These are phyloP conservation scores for Napeogenes sylphis DNA, from an alignment of 2,888 invertebrate species.

Conservation along the genomic window DNA sequence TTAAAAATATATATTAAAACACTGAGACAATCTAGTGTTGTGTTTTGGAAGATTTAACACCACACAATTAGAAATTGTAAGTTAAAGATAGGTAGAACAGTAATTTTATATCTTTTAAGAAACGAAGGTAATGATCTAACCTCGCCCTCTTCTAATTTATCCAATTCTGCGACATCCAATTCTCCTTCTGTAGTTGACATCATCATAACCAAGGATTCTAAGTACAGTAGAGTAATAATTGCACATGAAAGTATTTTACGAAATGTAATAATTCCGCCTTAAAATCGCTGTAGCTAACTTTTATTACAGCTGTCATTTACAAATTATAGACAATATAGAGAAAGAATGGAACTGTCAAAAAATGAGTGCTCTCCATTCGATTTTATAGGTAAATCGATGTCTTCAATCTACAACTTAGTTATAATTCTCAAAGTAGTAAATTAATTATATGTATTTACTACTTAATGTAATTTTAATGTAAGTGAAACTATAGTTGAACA, in stretches of 20 bases:
- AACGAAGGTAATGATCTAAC: conserved; percentile 56
- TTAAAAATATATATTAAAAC: not conserved
- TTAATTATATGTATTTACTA: too few species aligned
- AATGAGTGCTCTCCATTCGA: not conserved
- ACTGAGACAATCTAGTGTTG: not conserved
- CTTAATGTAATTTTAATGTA: too few species aligned
- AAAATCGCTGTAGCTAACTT: conserved; percentile 30
- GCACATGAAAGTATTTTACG: conserved; percentile 54
- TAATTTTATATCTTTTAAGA: not conserved
- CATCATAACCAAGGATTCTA: conserved; percentile 45
- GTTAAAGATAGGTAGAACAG: not conserved
- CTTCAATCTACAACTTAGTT: too few species aligned
- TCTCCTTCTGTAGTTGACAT: conserved; percentile 80
- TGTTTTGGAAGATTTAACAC: not conserved
- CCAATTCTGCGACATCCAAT: conserved; percentile 75
- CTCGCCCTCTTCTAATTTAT: conserved; percentile 83
- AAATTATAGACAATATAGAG: conserved; percentile 36
- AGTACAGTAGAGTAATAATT: conserved; percentile 40
- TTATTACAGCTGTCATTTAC: conserved; percentile 42
- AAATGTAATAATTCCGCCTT: conserved; percentile 56
- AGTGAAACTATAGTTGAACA: too few species aligned
- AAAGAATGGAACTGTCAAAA: conserved; percentile 22
- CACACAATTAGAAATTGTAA: not conserved
- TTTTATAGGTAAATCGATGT: not conserved
- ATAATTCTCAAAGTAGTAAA: too few species aligned